Conservation (phyloP, 2,113 vertebrate species). For the Bufo gargarizans region DNA sequence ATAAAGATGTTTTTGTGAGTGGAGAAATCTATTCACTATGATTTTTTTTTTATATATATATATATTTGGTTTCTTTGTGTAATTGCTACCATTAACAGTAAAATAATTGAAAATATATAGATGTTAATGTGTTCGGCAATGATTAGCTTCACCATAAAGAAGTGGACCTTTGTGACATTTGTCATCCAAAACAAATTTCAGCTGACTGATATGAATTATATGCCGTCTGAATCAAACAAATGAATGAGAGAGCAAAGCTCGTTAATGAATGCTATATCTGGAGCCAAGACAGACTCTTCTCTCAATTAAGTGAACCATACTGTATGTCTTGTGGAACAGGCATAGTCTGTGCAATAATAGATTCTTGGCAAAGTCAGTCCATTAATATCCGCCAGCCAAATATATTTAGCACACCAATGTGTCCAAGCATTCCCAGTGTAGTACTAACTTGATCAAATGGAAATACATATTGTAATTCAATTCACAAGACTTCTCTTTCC, state of each 20-base stretch:
- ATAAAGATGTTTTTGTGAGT: too few relatives aligned
- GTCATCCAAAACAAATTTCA: neutral
- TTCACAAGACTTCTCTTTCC: neutral
- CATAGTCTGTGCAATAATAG: neutral
- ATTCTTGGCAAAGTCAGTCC: neutral
- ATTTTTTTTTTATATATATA: neutral
- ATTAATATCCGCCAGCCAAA: constrained; percentile 2
- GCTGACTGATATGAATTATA: neutral
- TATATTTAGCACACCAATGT: neutral
- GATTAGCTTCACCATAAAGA: neutral
- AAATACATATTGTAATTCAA: neutral
- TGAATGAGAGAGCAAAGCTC: neutral
- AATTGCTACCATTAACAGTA: neutral
- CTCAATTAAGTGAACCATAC: neutral
- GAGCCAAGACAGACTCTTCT: neutral
- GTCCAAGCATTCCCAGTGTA: neutral
- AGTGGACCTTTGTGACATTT: neutral
- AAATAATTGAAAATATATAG: neutral
- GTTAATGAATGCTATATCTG: constrained; percentile 3
- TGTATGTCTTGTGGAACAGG: neutral
- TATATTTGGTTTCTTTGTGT: neutral
- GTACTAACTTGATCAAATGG: neutral
- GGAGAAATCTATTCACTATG: neutral
- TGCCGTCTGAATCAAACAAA: neutral
- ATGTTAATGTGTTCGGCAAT: neutral